Conservation (phyloP, 2,888 invertebrate species). For the Andrena hattorfiana region DNA sequence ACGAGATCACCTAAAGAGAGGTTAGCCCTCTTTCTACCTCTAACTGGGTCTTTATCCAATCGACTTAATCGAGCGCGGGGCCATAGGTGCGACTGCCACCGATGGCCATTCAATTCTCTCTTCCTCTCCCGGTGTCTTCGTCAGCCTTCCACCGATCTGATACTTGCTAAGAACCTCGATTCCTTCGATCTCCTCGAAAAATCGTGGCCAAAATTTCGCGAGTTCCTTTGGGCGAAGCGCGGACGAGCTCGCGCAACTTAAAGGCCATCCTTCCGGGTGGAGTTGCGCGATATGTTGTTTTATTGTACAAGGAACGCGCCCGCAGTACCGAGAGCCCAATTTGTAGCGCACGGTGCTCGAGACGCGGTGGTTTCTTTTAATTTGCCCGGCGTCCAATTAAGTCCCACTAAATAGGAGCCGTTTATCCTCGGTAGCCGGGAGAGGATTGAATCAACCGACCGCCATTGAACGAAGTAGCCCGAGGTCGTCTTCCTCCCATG, state of each 20-base stretch:
- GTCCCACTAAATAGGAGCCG: constrained; percentile 49
- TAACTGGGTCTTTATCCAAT: constrained; percentile 62
- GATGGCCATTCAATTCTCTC: constrained; percentile 41
- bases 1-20: constrained; percentile 48
- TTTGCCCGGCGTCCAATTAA: constrained; percentile 47
- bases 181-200: not conserved
- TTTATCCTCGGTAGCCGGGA: constrained; percentile 32
- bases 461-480: constrained; percentile 47
- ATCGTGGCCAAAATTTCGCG: no score
- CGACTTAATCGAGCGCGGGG: constrained; percentile 57
- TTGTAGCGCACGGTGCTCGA: constrained; percentile 25
- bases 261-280: no score
- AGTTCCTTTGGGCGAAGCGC: no score
- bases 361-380: constrained; percentile 52
- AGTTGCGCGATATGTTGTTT: no score
- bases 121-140: not conserved
- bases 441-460: constrained; percentile 46
- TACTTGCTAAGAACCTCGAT: not conserved
- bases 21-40: constrained; percentile 22
- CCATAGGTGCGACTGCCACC: constrained; percentile 50
- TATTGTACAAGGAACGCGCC: not conserved
- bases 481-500: constrained; percentile 42
- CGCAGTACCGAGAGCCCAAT: not conserved
- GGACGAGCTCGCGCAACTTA: no score
- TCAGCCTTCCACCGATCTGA: constrained; percentile 7